These are phyloP conservation scores for Diarsia dahlii DNA, from an alignment of 2,888 invertebrate genomes.

Conservation along the genomic window DNA sequence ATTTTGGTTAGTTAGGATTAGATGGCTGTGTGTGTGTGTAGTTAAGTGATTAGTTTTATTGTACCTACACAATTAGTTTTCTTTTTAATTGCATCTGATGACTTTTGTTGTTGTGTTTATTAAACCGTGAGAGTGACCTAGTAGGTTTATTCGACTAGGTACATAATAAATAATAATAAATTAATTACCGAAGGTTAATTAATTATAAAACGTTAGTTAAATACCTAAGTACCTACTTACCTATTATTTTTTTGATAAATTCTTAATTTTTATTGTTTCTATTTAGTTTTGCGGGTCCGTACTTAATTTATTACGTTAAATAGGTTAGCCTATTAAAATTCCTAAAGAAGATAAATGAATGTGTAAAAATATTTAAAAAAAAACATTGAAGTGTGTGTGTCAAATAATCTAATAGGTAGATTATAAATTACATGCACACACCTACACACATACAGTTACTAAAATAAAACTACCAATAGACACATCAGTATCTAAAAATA, in stretches of 20 bases:
- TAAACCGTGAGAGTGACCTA: neutral
- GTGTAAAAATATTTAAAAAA: neutral
- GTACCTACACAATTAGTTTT: no score
- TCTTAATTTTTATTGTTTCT: no score
- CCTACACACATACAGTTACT: neutral
- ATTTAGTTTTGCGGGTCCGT: no score
- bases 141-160: neutral
- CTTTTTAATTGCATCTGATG: neutral
- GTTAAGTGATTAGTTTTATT: neutral
- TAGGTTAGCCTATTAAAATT: neutral
- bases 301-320: neutral
- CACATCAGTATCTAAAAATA: conserved; percentile 41
- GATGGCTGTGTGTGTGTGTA: neutral
- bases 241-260: no score
- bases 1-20: no score
- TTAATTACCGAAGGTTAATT: no score
- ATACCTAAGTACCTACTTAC: no score
- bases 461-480: conserved; percentile 28
- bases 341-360: neutral
- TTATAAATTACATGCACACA: neutral
- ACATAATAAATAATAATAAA: no score
- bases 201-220: no score
- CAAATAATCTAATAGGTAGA: neutral
- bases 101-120: neutral
- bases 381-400: neutral